Evolutionary conservation across 2,888 invertebrate species (phyloP).

Genomic region (Mesorhabditis belari): DNA sequence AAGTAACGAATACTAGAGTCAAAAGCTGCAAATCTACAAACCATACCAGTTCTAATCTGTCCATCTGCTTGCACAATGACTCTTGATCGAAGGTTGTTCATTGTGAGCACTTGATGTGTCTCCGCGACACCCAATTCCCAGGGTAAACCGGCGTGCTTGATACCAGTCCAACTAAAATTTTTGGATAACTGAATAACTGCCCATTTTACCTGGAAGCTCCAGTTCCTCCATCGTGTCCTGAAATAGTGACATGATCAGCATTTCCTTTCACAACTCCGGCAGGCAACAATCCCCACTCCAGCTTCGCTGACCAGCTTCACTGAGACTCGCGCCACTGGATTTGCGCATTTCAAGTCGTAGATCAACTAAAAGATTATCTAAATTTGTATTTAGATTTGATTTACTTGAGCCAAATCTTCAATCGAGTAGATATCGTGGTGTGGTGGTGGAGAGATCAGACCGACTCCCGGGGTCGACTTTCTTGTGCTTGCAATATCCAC

Average conservation of each 20-base stretch:
- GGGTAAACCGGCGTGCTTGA: constrained; percentile 90
- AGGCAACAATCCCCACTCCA: constrained; percentile 96
- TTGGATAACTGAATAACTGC: not conserved
- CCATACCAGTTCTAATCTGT: constrained; percentile 74
- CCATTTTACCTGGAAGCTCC: constrained; percentile 65
- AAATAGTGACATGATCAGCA: constrained; percentile 95
- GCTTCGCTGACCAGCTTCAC: constrained; percentile 97
- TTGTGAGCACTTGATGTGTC: constrained; percentile 75
- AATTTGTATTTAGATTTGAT: not conserved
- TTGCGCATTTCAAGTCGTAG: constrained; percentile 94
- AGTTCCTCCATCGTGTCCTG: constrained; percentile 97
- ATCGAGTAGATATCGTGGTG: constrained; percentile 99
- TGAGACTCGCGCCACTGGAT: constrained; percentile 86
- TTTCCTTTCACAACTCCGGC: constrained; percentile 96
- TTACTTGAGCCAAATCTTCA: constrained; percentile 85
- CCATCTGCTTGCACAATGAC: constrained; percentile 93
- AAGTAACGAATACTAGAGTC: too few species aligned
- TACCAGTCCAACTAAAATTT: constrained; percentile 78
- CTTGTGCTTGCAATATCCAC: constrained; percentile 88
- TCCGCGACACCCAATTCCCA: constrained; percentile 98
- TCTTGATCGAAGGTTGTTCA: constrained; percentile 65
- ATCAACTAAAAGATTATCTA: constrained; percentile 64
- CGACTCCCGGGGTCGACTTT: constrained; percentile 91
- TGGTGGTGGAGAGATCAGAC: constrained; percentile 94
- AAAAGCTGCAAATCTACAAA: too few species aligned